A percentile compares a stretch with the other conserved stretches of the same genome.
Evolutionary conservation across 2,797 vertebrate genomes (phyloP).

Genomic region (Channallabes apus): DNA sequence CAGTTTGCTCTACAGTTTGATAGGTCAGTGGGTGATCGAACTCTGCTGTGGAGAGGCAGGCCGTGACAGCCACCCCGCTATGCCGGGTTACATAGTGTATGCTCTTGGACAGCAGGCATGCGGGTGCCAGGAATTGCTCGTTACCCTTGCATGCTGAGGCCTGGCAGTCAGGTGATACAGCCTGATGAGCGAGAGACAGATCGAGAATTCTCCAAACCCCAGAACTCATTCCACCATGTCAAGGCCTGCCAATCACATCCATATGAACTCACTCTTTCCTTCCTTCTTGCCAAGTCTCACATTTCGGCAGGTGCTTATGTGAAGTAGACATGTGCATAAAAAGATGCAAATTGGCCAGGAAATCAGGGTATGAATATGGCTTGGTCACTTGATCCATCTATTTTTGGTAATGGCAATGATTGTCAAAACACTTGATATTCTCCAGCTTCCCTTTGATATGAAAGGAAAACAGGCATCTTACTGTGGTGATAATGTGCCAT

Average conservation of each 20-base stretch:
- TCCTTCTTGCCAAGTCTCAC: neutral
- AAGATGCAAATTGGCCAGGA: constrained; percentile 1
- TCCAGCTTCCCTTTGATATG: constrained; percentile 23
- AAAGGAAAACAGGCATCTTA: constrained; percentile 24
- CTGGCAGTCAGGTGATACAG: constrained; percentile 50
- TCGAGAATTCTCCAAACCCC: constrained; percentile 49
- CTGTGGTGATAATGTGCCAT: constrained; percentile 5
- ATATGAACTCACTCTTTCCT: constrained; percentile 29
- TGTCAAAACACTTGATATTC: constrained; percentile 8
- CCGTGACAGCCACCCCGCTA: neutral
- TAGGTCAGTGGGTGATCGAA: constrained; percentile 17
- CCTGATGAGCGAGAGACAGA: constrained; percentile 55
- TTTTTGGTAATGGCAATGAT: neutral
- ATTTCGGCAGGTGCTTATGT: constrained; percentile 28
- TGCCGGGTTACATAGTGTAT: neutral
- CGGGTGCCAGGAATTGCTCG: neutral
- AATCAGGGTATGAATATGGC: constrained; percentile 1
- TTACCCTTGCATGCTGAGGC: constrained; percentile 37
- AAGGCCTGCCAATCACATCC: constrained; percentile 43
- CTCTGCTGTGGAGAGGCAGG: neutral
- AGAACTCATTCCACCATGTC: constrained; percentile 49
- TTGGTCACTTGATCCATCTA: neutral
- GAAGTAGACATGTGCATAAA: constrained; percentile 12
- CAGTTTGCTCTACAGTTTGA: neutral
- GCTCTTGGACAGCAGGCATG: neutral